Conservation (phyloP, 2,888 invertebrate species). For the Eutolmus rufibarbis region DNA sequence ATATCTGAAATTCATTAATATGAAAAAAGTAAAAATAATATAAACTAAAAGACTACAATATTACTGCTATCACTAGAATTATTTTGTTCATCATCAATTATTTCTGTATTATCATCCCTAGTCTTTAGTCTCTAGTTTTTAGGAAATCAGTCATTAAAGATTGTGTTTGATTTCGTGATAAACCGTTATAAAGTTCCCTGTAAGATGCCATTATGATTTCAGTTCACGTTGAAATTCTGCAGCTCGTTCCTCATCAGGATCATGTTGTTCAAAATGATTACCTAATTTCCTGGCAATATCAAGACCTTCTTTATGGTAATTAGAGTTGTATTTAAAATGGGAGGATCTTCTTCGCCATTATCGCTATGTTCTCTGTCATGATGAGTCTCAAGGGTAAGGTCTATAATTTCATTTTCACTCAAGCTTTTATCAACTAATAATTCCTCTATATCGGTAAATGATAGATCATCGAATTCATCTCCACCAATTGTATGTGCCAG, state of each 20-base stretch:
- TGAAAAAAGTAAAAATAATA: too few relatives aligned
- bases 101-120: too few relatives aligned
- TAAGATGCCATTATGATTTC: too few relatives aligned
- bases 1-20: too few relatives aligned
- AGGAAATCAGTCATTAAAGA: too few relatives aligned
- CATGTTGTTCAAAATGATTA: constrained; percentile 26
- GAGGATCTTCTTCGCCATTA: not conserved
- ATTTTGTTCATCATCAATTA: too few relatives aligned
- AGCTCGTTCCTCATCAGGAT: not conserved
- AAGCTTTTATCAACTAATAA: constrained; percentile 50
- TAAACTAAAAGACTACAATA: too few relatives aligned
- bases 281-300: not conserved
- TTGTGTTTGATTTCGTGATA: too few relatives aligned
- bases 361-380: not conserved
- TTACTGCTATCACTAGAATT: too few relatives aligned
- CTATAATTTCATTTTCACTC: constrained; percentile 50
- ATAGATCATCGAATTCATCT: constrained; percentile 52
- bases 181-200: too few relatives aligned
- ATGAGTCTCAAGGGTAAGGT: constrained; percentile 40
- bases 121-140: too few relatives aligned
- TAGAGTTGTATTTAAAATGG: not conserved
- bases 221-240: too few relatives aligned
- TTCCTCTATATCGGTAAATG: not conserved
- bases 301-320: constrained; percentile 14
- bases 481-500: constrained; percentile 49